These are phyloP conservation scores for Rhinolophus sinicus DNA, from an alignment of 2,113 vertebrate species.

Conservation along the genomic window DNA sequence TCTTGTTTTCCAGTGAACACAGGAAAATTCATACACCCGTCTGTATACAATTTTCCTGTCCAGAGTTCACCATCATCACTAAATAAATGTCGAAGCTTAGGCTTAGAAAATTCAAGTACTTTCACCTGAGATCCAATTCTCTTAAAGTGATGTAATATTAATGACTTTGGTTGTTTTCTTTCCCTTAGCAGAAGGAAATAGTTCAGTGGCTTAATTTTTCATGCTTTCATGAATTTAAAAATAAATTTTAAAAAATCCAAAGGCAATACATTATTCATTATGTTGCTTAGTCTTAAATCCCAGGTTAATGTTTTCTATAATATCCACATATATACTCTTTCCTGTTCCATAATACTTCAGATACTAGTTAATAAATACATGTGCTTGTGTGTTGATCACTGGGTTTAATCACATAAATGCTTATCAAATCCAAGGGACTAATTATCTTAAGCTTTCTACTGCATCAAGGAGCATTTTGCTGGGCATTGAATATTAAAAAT, in stretches of 20 bases:
- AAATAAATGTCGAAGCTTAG: background rate
- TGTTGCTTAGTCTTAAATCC: conserved; percentile 57
- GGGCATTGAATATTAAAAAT: conserved; percentile 71
- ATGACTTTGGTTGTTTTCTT: conserved; percentile 51
- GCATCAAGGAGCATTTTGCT: conserved; percentile 44
- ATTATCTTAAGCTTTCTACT: conserved; percentile 67
- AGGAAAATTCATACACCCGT: background rate
- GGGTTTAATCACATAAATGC: conserved; percentile 62
- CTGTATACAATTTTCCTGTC: background rate
- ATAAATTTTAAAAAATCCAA: conserved; percentile 57
- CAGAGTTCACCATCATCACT: background rate
- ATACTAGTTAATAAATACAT: conserved; percentile 65
- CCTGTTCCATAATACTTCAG: conserved; percentile 68
- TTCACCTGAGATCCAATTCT: background rate
- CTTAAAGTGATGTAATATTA: conserved; percentile 41
- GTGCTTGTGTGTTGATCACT: conserved; percentile 19
- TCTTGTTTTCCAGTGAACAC: conserved; percentile 18
- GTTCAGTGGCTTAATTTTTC: conserved; percentile 64
- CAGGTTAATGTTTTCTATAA: conserved; percentile 51
- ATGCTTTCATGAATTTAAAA: conserved; percentile 65
- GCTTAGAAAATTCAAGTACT: conserved; percentile 30
- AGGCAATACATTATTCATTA: conserved; percentile 73
- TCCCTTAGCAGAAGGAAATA: conserved; percentile 25
- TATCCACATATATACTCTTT: conserved; percentile 63
- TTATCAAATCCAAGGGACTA: conserved; percentile 74